Evolutionary conservation across 1,140 invertebrate genomes (phyloP), one percentile per base, ranked within the genome.

Genomic region (Pseudoatta argentina): DNA sequence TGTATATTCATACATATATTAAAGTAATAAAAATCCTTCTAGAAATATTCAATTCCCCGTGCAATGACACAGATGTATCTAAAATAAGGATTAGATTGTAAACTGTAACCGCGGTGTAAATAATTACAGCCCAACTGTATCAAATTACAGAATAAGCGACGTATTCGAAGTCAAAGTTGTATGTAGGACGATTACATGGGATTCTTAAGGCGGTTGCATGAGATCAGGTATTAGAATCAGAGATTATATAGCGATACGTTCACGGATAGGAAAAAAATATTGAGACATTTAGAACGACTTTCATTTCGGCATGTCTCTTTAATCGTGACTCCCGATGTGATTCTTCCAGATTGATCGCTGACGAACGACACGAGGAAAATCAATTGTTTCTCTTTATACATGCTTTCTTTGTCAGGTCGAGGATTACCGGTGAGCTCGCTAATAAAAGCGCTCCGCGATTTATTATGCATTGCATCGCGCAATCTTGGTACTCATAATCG

Each of bases 281-380:
- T 67, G 78, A 30, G 67, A 48, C 30, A 73, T 57, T 82, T 82
- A 82, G 30, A 30, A 39, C 66, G 14, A 30, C 44, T 73, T 82
- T 82, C 51, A 57, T 24, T 82, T 7, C 34, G 10, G 4, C 12
- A 57, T 8, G 18, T 27, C 5, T 76, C 30, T 61, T 59, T 76
- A 76, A 76, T 76, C n/a, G 14, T 12, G 8, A 21, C 24, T 53
- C 3, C 21, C 39, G 63, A 21, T 48, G 21, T 51, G 72, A 44
- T 39, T 59, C 30, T 55, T 24, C 14, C 72, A 21, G 21, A 21
- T 61, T 61, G 39, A 76, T 76, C 55, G 34, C 34, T 39, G 34
- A 18, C 16, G 21, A 76, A 76, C 55, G 21, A 61, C 55, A 53
- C 34, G 55, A 76, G 30, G 34, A 59, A 24, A 76, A 61, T 61